Evolutionary conservation across 2,113 vertebrate species (phyloP).

Genomic region (Poicephalus gulielmi): DNA sequence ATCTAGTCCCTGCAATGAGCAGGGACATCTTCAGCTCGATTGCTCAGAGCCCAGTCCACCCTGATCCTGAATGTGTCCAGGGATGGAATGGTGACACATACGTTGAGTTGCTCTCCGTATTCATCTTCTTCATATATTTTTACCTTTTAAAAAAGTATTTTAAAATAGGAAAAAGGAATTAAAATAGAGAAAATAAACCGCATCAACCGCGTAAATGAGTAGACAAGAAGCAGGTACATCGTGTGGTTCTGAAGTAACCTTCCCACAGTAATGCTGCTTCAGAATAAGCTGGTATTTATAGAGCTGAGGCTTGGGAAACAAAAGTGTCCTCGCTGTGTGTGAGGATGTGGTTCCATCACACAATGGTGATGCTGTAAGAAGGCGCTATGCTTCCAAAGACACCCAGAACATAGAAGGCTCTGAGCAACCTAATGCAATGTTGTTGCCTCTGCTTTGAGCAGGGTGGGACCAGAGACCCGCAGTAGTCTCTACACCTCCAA

Average conservation of each 20-base stretch:
- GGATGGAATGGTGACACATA: background rate
- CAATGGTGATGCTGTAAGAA: background rate
- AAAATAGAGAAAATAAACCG: background rate
- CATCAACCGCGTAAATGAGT: background rate
- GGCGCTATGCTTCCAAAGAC: background rate
- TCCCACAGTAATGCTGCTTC: background rate
- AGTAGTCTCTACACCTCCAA: background rate
- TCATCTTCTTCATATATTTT: background rate
- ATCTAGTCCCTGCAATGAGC: too few relatives aligned
- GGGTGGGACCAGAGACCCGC: background rate
- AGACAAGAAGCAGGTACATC: background rate
- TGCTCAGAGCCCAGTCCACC: background rate
- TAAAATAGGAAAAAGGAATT: background rate
- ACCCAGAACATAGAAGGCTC: rapidly evolving
- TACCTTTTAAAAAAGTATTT: background rate
- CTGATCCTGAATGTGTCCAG: background rate
- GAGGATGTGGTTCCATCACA: background rate
- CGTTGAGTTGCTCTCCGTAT: background rate
- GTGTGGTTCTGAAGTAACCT: background rate
- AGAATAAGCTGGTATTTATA: background rate
- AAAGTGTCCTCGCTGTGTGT: background rate
- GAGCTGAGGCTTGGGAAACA: background rate
- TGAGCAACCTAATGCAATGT: background rate
- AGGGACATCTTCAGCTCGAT: background rate
- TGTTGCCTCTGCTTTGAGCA: background rate